Evolutionary conservation across 1,140 invertebrate genomes (phyloP), one percentile per base, ranked within the genome.

Genomic region (Zaprionus gabonicus): DNA sequence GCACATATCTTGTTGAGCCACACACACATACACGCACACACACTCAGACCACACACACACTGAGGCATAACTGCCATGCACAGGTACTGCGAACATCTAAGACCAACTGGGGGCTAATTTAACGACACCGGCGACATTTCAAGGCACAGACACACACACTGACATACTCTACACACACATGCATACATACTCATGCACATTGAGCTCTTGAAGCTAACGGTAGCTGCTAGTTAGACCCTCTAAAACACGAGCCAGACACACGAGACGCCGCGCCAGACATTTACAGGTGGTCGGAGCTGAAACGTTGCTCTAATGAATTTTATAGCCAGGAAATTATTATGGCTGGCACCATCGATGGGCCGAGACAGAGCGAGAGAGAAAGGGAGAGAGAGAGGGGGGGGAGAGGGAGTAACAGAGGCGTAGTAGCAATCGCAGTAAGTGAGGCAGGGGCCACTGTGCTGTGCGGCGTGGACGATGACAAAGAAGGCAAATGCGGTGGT

Each of bases 291-390:
- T 87, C 65, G 76, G 67, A 71, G 65, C 62, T 71, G 38, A 71
- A 74, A 71, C 71, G 78, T 74, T 67, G 68, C 71, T 91, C 86
- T 91, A 91, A 91, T 91, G 87, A 91, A 91, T 91, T 91, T 86
- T 86, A 91, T 86, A 91, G 86, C 80, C 86, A 91, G 86, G 87
- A 91, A 91, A 91, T 91, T 91, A 91, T 91, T 86, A 91, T 71
- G 80, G 79, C 84, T 78, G 80, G 72, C 84, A 51, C 46, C 46
- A 84, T 88, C 84, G 83, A 87, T 83, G 83, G 71, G 71, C 64
- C 56, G 71, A 51, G 68, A 57, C 62, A 44, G 51, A 65, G 41
- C 34, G 46, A 34, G 57, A 41, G 38, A 13, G 0, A 67, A 31
- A 4, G 15, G 13, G 25, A 68, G 38, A 7, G 9, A 6, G 10